These are phyloP conservation scores for Phrixothrix hirtus DNA, from an alignment of 2,888 invertebrate species.

Conservation along the genomic window DNA sequence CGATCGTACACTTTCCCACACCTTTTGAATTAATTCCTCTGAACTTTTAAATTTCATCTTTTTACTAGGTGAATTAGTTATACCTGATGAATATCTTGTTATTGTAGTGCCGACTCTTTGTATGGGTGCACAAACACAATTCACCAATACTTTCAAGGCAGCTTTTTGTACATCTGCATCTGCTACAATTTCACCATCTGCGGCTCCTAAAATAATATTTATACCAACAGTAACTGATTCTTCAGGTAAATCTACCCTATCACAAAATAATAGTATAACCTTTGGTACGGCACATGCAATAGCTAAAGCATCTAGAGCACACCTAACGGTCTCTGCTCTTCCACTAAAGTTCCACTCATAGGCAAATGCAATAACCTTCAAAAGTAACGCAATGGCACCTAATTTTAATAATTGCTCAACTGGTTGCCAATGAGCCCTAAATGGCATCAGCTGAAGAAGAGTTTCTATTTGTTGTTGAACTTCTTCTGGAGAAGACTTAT, in stretches of 20 bases:
- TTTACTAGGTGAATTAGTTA: slow-evolving; percentile 61
- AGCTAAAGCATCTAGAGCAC: slow-evolving; percentile 84
- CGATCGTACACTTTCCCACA: slow-evolving; percentile 92
- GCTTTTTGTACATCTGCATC: slow-evolving; percentile 93
- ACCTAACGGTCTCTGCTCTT: slow-evolving; percentile 80
- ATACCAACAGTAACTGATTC: slow-evolving; percentile 74
- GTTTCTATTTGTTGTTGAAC: slow-evolving; percentile 85
- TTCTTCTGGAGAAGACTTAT: slow-evolving; percentile 74
- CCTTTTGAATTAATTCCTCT: slow-evolving; percentile 86
- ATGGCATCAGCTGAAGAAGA: slow-evolving; percentile 74
- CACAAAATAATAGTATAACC: slow-evolving; percentile 72
- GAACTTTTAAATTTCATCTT: slow-evolving; percentile 67
- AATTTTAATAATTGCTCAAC: slow-evolving; percentile 85
- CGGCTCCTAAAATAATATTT: slow-evolving; percentile 81
- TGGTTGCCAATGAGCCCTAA: slow-evolving; percentile 83
- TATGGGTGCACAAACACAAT: slow-evolving; percentile 91
- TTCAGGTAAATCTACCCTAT: slow-evolving; percentile 77
- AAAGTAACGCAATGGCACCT: slow-evolving; percentile 78
- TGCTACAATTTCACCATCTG: slow-evolving; percentile 87
- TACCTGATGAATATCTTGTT: slow-evolving; percentile 57
- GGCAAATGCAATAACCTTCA: slow-evolving; percentile 85
- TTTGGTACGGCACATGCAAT: slow-evolving; percentile 89
- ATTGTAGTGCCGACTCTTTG: slow-evolving; percentile 68
- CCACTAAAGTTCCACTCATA: slow-evolving; percentile 93
- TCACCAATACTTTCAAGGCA: slow-evolving; percentile 86